Conservation (phyloP, 2,888 invertebrate species). For the Eupithecia centaureata region DNA sequence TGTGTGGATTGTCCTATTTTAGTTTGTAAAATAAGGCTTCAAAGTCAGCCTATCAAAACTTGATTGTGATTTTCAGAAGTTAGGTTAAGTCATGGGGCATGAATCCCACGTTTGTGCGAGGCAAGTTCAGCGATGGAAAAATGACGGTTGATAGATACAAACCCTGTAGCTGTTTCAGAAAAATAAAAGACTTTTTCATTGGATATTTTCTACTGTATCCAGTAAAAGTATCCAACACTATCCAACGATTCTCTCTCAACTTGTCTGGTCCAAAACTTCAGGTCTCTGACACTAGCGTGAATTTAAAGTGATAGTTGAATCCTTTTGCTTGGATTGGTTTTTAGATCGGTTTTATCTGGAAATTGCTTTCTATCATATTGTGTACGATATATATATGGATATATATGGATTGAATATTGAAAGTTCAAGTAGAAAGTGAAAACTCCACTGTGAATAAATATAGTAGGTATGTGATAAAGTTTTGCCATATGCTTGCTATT, state of each 20-base stretch:
- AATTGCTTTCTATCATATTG: conserved; percentile 11
- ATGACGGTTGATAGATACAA: no score
- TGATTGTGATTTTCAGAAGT: no score
- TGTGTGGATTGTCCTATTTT: no score
- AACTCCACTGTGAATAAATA: conserved; percentile 4
- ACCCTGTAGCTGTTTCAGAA: not conserved
- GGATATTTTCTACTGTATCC: not conserved
- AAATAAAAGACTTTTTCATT: not conserved
- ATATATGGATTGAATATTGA: conserved; percentile 9
- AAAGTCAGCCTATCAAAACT: no score
- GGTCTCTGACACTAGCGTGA: conserved; percentile 28
- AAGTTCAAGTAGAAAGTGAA: not conserved
- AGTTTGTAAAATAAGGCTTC: no score
- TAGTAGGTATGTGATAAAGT: not conserved
- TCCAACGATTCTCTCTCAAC: conserved; percentile 21
- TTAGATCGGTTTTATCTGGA: conserved; percentile 23
- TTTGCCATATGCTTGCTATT: not conserved
- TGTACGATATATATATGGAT: no score
- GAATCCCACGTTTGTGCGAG: not conserved
- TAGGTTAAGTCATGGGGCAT: no score
- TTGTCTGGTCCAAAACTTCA: conserved; percentile 26
- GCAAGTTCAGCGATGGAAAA: no score
- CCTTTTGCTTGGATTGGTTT: conserved; percentile 30
- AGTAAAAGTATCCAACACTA: not conserved
- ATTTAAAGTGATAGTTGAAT: conserved; percentile 29